phyloP scores from a whole-genome alignment of 1,140 invertebrate genomes.

The Drosophila navojoa region DNA sequence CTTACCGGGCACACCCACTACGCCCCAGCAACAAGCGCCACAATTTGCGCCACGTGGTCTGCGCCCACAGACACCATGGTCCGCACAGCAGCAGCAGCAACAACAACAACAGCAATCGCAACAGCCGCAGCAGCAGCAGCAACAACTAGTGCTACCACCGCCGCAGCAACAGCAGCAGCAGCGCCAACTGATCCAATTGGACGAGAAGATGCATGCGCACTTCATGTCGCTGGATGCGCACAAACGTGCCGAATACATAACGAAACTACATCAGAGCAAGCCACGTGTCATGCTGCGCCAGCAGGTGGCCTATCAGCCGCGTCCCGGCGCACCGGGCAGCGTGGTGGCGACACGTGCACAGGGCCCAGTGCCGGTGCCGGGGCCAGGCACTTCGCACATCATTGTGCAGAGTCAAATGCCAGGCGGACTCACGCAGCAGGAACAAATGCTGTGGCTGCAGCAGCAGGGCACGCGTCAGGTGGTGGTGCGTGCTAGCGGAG shows the following conservation, averaged over 20 bases:
- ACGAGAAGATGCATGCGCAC: conserved; percentile 92
- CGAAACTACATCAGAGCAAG: conserved; percentile 88
- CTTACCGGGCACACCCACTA: conserved; percentile 62
- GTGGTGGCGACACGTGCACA: conserved; percentile 85
- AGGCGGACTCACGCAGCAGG: conserved; percentile 86
- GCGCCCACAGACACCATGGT: conserved; percentile 75
- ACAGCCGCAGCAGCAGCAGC: conserved; percentile 60
- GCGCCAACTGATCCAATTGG: conserved; percentile 88
- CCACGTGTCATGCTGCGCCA: conserved; percentile 85
- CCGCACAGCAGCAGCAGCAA: conserved; percentile 55
- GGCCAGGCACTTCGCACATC: conserved; percentile 83
- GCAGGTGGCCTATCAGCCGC: conserved; percentile 84
- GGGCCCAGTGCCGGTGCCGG: conserved; percentile 81
- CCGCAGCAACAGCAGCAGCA: conserved; percentile 84
- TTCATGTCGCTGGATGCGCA: conserved; percentile 91
- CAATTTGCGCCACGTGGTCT: conserved; percentile 61
- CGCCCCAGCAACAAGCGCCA: conserved; percentile 58
- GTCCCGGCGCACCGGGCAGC: conserved; percentile 84
- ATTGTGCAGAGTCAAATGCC: conserved; percentile 87
- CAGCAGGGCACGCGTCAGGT: conserved; percentile 86
- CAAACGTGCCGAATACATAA: conserved; percentile 90
- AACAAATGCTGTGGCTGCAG: conserved; percentile 89
- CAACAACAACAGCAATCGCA: conserved; percentile 62
- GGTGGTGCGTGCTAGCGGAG: conserved; percentile 83
- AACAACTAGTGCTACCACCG: conserved; percentile 69